Evolutionary conservation across 2,113 vertebrate species (phyloP).

Genomic region (Probosciger aterrimus): DNA sequence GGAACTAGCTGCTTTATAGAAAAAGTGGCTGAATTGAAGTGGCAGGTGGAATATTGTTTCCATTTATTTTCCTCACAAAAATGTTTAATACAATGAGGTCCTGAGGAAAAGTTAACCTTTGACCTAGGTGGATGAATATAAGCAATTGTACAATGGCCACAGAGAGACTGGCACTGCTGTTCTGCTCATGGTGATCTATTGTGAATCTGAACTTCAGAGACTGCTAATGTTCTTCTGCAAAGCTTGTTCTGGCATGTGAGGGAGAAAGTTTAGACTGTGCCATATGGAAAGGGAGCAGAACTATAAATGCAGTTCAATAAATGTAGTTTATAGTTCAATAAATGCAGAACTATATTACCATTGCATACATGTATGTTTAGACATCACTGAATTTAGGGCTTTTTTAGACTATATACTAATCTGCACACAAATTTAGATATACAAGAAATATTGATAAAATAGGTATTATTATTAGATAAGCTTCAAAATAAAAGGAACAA

Average conservation of each 20-base stretch:
- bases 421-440: background rate
- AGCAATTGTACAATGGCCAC: background rate
- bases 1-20: background rate
- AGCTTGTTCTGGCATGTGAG: background rate
- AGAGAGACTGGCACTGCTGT: background rate
- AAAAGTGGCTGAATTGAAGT: background rate
- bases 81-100: background rate
- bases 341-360: background rate
- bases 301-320: no score
- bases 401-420: background rate
- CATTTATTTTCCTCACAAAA: background rate
- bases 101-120: background rate
- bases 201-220: background rate
- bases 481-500: background rate
- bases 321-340: no score
- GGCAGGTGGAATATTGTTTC: background rate
- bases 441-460: background rate
- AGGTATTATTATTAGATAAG: background rate
- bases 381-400: background rate
- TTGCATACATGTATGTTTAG: background rate
- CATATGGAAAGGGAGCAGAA: background rate
- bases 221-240: background rate
- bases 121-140: background rate
- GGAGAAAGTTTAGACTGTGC: background rate
- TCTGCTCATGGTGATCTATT: background rate